A percentile compares a stretch with the other conserved stretches of the same genome.
These are phyloP conservation scores for Macrotus californicus DNA, from an alignment of 2,113 vertebrate genomes.

Conservation along the genomic window DNA sequence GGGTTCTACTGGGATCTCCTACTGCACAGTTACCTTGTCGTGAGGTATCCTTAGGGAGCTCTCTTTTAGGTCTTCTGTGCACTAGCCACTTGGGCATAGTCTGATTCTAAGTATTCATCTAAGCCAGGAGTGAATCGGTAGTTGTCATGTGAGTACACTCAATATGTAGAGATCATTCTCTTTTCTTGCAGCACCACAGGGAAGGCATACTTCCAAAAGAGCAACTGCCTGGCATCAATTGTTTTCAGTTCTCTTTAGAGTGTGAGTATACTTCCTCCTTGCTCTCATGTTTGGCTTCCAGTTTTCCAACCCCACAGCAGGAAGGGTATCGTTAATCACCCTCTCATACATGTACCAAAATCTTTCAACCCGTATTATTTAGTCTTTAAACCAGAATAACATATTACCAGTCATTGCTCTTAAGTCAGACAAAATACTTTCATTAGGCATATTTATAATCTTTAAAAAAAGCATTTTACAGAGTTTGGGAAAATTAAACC, in stretches of 20 bases:
- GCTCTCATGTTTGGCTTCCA: background rate
- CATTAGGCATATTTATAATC: background rate
- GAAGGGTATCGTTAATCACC: background rate
- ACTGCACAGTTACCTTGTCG: background rate
- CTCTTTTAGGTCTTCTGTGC: background rate
- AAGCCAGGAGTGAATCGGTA: background rate
- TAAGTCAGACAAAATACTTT: background rate
- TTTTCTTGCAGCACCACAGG: background rate
- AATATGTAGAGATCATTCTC: background rate
- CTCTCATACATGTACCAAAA: background rate
- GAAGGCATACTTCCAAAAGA: background rate
- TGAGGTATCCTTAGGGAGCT: background rate
- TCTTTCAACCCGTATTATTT: background rate
- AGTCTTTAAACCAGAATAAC: background rate
- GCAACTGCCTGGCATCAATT: background rate
- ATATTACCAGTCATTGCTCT: background rate
- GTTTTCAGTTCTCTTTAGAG: background rate
- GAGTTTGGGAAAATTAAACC: background rate
- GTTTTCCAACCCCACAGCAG: background rate
- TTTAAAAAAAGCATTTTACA: background rate
- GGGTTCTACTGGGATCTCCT: background rate
- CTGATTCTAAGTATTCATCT: background rate
- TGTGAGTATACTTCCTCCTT: background rate
- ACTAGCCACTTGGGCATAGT: background rate
- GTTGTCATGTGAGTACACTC: background rate